Conservation (phyloP, 2,113 vertebrate genomes). For the Oreotrochilus melanogaster region DNA sequence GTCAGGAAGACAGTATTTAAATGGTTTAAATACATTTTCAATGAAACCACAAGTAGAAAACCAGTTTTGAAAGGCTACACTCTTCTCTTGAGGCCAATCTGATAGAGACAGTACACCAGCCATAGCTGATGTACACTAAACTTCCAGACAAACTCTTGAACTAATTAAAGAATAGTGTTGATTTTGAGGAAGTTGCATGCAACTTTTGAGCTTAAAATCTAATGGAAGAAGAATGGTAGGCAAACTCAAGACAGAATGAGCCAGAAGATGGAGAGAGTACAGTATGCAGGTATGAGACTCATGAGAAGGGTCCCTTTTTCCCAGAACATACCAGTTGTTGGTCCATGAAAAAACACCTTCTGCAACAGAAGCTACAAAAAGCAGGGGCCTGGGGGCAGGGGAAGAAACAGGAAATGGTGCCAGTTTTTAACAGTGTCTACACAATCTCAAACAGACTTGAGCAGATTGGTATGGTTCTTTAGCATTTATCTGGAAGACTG, state of each 20-base stretch:
- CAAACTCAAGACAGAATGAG: background rate
- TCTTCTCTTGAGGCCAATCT: background rate
- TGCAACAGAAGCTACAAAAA: background rate
- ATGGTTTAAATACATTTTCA: background rate
- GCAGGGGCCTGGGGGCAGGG: background rate
- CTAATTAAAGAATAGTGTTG: background rate
- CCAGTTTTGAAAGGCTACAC: background rate
- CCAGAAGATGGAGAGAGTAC: background rate
- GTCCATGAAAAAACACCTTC: background rate
- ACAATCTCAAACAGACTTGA: background rate
- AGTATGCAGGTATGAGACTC: background rate
- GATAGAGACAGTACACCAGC: background rate
- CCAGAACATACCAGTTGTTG: background rate
- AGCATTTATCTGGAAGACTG: background rate
- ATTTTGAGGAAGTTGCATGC: background rate
- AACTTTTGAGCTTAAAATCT: background rate
- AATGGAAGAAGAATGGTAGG: background rate
- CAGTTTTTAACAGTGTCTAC: background rate
- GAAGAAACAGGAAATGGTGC: background rate
- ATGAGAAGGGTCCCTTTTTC: background rate
- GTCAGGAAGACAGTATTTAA: background rate
- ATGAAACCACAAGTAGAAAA: background rate
- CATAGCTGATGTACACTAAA: background rate
- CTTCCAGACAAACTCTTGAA: background rate
- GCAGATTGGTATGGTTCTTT: background rate